Evolutionary conservation across 2,797 vertebrate species (phyloP).

Genomic region (Myotis pilosus): DNA sequence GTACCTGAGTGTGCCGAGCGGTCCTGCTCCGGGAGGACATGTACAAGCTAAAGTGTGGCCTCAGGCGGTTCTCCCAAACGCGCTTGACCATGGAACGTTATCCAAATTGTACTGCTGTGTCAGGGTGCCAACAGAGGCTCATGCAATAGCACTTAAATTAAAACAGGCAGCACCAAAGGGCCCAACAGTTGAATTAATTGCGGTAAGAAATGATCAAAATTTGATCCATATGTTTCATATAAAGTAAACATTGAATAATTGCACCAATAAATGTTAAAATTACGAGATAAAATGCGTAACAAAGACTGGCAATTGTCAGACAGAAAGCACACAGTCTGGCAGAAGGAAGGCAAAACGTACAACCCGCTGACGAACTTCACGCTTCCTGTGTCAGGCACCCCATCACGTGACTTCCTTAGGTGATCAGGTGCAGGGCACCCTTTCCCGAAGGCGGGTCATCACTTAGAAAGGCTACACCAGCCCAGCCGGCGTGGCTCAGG

Average conservation of each 20-base stretch:
- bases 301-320: slow-evolving; percentile 14
- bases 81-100: not conserved
- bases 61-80: not conserved
- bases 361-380: rapidly evolving
- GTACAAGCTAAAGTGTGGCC: rapidly evolving
- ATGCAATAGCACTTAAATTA: not conserved
- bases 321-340: not conserved
- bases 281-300: not conserved
- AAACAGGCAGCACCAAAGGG: not conserved
- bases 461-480: rapidly evolving
- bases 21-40: not conserved
- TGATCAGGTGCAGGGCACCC: rapidly evolving
- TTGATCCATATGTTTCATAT: slow-evolving; percentile 64
- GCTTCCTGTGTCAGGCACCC: rapidly evolving
- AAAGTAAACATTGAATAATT: slow-evolving; percentile 61
- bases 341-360: rapidly evolving
- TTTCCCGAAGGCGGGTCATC: not conserved
- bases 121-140: not conserved
- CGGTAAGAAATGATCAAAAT: slow-evolving; percentile 61
- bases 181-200: slow-evolving; percentile 36
- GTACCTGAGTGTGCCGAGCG: not conserved
- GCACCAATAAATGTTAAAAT: slow-evolving; percentile 51
- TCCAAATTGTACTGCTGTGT: not conserved
- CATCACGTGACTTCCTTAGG: rapidly evolving
- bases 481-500: too few species aligned